Percentiles rank a stretch among this genome's conserved stretches.
Evolutionary conservation across 1,140 invertebrate species (phyloP).

Genomic region (Musca domestica): DNA sequence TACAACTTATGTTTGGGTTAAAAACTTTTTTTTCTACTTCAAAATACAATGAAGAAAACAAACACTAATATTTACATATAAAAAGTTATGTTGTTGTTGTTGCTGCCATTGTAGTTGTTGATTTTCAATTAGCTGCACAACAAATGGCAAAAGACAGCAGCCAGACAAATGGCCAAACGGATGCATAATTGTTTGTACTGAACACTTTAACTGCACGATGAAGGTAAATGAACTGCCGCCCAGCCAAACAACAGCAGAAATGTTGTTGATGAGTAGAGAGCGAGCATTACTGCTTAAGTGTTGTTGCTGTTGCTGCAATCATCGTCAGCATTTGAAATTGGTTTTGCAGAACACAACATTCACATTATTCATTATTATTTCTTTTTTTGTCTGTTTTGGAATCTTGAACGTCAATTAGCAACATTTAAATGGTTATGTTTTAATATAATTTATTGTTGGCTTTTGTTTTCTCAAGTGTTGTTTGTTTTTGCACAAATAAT

Average conservation of each 20-base stretch:
- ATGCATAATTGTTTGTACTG: background rate
- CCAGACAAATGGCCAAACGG: too few relatives aligned
- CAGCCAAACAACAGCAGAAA: too few relatives aligned
- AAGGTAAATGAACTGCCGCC: conserved; percentile 1
- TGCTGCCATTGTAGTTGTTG: background rate
- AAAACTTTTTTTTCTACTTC: background rate
- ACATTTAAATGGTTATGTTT: too few relatives aligned
- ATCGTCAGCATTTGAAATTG: background rate
- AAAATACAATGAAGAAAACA: background rate
- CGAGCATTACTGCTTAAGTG: background rate
- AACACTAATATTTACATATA: conserved; percentile 15
- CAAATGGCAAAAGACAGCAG: too few relatives aligned
- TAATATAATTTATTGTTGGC: too few relatives aligned
- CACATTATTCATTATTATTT: too few relatives aligned
- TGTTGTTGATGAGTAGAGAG: too few relatives aligned
- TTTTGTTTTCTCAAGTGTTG: too few relatives aligned
- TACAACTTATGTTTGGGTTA: background rate
- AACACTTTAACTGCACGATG: background rate
- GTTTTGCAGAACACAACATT: background rate
- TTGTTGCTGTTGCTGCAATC: background rate
- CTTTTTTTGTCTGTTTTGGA: too few relatives aligned
- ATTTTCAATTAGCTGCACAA: conserved; percentile 11
- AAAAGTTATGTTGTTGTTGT: background rate
- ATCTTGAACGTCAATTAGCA: too few relatives aligned
- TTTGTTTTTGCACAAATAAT: too few relatives aligned